Conservation (phyloP, 2,888 invertebrate species). For the Agrotis puta region DNA sequence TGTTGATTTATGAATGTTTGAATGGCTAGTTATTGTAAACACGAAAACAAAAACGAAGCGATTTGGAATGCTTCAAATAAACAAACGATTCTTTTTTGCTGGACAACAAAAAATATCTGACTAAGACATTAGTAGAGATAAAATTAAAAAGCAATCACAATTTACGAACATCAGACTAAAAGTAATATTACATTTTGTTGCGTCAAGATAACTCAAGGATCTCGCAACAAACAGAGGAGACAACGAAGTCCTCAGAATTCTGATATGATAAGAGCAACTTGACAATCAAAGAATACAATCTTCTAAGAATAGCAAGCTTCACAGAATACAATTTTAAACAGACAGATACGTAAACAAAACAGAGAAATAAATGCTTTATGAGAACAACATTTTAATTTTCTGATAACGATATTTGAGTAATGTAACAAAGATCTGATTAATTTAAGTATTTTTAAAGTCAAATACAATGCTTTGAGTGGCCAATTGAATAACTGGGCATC, state of each 20-base stretch:
- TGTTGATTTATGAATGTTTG: constrained; percentile 37
- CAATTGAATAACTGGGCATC: neutral
- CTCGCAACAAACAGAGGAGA: constrained; percentile 53
- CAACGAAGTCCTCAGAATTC: constrained; percentile 58
- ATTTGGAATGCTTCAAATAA: constrained; percentile 9
- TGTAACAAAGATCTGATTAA: neutral
- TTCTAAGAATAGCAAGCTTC: constrained; percentile 40
- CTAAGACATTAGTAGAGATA: constrained; percentile 34
- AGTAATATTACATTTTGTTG: constrained; percentile 53
- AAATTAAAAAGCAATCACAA: constrained; percentile 59
- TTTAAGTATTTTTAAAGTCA: neutral
- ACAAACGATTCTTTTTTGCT: constrained; percentile 15
- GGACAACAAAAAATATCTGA: constrained; percentile 13
- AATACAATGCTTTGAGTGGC: neutral
- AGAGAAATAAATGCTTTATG: constrained; percentile 32
- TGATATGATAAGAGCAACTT: constrained; percentile 62
- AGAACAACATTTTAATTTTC: constrained; percentile 16
- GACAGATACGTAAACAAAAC: constrained; percentile 21
- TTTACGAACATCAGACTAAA: constrained; percentile 51
- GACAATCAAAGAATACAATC: constrained; percentile 61
- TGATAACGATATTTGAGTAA: constrained; percentile 21
- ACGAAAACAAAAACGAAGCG: neutral
- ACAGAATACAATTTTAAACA: constrained; percentile 27
- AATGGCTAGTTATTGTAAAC: constrained; percentile 14
- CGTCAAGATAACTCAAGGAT: constrained; percentile 56